phyloP scores from a whole-genome alignment of 2,797 vertebrate species.

The Falco biarmicus region DNA sequence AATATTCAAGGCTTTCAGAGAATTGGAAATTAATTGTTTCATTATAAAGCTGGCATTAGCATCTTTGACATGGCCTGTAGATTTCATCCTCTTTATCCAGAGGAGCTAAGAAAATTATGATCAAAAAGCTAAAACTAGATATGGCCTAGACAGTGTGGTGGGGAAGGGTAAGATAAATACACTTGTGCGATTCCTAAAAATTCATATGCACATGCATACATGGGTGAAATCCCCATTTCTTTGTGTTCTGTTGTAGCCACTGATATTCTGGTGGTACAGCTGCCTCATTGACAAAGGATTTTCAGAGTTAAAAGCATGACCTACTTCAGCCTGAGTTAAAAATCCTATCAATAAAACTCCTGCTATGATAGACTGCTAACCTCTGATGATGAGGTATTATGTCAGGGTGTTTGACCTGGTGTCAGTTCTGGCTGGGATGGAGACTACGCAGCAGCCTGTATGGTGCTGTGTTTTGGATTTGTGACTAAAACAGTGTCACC shows the following conservation, averaged over 20 bases:
- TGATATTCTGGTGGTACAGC: rapidly evolving
- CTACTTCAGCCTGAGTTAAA: background rate
- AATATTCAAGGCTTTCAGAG: background rate
- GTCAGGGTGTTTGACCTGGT: background rate
- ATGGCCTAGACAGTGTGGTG: background rate
- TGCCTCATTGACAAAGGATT: rapidly evolving
- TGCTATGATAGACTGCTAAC: background rate
- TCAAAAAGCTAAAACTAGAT: background rate
- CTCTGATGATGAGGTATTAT: background rate
- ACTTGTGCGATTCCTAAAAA: background rate
- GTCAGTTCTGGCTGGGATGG: background rate
- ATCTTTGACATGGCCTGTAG: background rate
- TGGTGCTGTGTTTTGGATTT: rapidly evolving
- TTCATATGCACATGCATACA: rapidly evolving
- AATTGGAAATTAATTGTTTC: background rate
- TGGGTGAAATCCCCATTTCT: background rate
- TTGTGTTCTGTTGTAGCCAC: background rate
- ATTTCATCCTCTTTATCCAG: background rate
- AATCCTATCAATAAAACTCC: background rate
- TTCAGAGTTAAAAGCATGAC: background rate
- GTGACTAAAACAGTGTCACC: background rate
- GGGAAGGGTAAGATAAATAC: background rate
- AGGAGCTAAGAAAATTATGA: background rate
- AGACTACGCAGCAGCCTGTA: background rate
- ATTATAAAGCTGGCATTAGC: background rate